These are phyloP conservation scores for Empidonax alnorum DNA, from an alignment of 2,113 vertebrate species.

Conservation along the genomic window DNA sequence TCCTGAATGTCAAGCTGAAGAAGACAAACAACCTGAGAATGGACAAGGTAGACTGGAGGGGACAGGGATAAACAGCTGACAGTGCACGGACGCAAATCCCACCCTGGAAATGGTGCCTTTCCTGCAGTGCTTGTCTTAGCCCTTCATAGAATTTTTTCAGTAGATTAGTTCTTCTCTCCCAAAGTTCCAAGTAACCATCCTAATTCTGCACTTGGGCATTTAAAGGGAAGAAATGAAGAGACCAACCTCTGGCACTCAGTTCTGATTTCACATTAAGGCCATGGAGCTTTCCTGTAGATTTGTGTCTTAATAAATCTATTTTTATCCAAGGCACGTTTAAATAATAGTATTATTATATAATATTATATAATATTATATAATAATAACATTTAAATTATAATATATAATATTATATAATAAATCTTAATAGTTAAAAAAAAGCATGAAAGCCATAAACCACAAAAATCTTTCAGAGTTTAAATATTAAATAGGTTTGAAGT, in stretches of 20 bases:
- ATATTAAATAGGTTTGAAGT: not conserved
- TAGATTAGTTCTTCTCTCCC: not conserved
- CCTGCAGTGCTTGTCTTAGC: not conserved
- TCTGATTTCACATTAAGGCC: not conserved
- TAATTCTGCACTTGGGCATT: not conserved
- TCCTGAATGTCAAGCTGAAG: slow-evolving; percentile 83
- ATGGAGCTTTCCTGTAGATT: not conserved
- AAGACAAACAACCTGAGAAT: slow-evolving; percentile 59
- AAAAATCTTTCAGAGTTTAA: not conserved
- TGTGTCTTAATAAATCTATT: not conserved
- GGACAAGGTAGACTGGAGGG: slow-evolving; percentile 53
- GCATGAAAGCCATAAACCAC: not conserved
- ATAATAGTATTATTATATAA: no score
- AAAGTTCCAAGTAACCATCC: not conserved
- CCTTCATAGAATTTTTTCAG: not conserved
- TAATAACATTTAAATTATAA: no score
- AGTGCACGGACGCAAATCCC: not conserved
- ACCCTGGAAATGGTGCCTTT: not conserved
- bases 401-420: no score
- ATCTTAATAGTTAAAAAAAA: not conserved
- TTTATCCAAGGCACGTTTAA: not conserved
- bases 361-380: no score
- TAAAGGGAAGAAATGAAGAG: not conserved
- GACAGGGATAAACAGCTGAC: fast-evolving
- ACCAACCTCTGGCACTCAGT: not conserved